Evolutionary conservation across 2,797 vertebrate species (phyloP), one percentile per base, ranked within the genome.

Genomic region (Gymnothorax reevesii): DNA sequence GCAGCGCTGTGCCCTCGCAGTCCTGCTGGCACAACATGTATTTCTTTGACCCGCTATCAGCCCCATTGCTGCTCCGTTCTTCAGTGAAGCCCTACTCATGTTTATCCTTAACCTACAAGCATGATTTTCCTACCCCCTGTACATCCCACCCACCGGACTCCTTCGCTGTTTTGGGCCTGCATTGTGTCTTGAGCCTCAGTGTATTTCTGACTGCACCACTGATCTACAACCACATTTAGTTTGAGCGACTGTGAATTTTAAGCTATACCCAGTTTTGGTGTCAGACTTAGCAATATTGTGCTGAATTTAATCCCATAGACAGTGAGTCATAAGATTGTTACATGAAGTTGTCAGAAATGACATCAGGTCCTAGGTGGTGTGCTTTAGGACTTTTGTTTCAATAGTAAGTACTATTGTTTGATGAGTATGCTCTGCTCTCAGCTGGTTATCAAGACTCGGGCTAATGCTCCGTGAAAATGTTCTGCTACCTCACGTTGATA

Each of bases 401-500:
- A 99, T 99, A 98, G 97, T 98, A 62, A 97, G 97, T 91, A 99
- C 98, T 54, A 9, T 52, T 49, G 7, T 27, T 33, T 83, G 66
- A 42, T 80, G 57, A n/a, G 17, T 84, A 96, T 97, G 96, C 96
- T 98, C 86, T 97, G 96, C 95, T 96, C 97, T 94, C 97, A 17
- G n/a, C 33, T 42, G 2, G 97, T 98, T 92, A 94, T 99, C 33
- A 42, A 42, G 33, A 42, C 55, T 64, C 79, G 73, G 42, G 59
- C 20, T 77, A 54, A 20, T 60, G 59, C 59, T 60, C 17, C 17
- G 17, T 60, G 59, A 60, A 60, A 13, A 60, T 13, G 59, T 17
- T 60, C 59, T 60, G 33, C 33, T 42, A 42, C 33, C 33, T 42
- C 33, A 42, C 2, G 33, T 42, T 42, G 1, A 42, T 42, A 94